Evolutionary conservation across 1,140 invertebrate genomes (phyloP), one percentile per base, ranked within the genome.

Genomic region (Saccostrea glomerata): DNA sequence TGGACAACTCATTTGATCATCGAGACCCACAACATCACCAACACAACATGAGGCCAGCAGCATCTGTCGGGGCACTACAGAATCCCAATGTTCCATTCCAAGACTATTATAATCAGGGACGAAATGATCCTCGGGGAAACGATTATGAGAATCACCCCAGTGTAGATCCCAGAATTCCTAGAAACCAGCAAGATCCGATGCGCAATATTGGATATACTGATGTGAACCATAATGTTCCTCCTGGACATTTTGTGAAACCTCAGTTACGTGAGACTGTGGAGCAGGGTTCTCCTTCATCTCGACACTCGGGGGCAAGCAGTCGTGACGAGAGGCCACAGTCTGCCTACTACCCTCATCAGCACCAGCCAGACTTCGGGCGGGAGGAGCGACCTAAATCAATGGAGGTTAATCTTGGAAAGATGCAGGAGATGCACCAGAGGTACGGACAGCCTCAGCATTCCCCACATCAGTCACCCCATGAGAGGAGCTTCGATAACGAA

Each of bases 111-210:
- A 90, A 90, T 86, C 91, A 87, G 83, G 86, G 70, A 30, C 58
- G 87, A 66, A 86, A 85, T 58, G 92, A 93, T 56, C 85, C 88
- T 13, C 87, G 89, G 9, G 91, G 87, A 84, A 91, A 92, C 60
- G 92, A 93, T 85, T 94, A 93, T 82, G 93, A 93, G 86, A 93
- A 93, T 88, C 92, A 93, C 58, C 92, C 92, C 17, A 87, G 87
- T 83, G 84, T 92, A 15, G 90, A 90, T 56, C 84, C 91, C 30
- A 89, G 87, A 86, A 25, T 88, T 13, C 70, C 63, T 15, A 89
- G 87, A 84, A 47, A 89, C 63, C 83, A 86, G 86, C 85, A 86
- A 73, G 82, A 91, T 86, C 85, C 82, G 20, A 86, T 87, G 60
- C 87, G 89, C 55, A 88, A 77, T 47, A 77, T 88, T 58, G 84